These are phyloP conservation scores for Halocaridina rubra DNA, from an alignment of 2,888 invertebrate genomes.

Conservation along the genomic window DNA sequence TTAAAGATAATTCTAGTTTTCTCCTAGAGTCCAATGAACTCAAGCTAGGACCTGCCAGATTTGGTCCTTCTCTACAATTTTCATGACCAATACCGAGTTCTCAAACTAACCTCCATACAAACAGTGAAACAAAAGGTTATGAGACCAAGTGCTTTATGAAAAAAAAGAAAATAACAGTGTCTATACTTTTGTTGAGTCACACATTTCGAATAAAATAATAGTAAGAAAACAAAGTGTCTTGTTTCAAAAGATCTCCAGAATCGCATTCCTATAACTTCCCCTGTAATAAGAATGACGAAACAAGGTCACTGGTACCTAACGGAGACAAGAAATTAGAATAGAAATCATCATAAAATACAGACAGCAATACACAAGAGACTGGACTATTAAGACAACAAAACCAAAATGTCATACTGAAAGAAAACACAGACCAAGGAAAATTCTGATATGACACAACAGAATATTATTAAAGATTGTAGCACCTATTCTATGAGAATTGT, in stretches of 20 bases:
- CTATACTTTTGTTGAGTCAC: not conserved
- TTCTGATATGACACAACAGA: too few relatives aligned
- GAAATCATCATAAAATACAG: too few relatives aligned
- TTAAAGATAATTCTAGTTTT: not conserved
- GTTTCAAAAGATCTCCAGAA: not conserved
- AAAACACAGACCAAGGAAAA: too few relatives aligned
- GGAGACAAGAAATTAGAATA: too few relatives aligned
- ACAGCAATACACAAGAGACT: too few relatives aligned
- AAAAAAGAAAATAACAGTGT: not conserved
- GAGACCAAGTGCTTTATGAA: not conserved
- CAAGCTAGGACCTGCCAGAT: slow-evolving; percentile 27
- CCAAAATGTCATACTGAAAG: too few relatives aligned
- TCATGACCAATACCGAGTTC: not conserved
- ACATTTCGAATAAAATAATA: too few relatives aligned
- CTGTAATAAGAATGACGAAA: slow-evolving; percentile 43
- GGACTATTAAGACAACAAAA: too few relatives aligned
- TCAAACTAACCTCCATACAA: not conserved
- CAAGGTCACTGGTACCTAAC: not conserved
- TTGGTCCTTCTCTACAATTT: not conserved
- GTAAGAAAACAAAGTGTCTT: not conserved
- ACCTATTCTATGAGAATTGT: too few relatives aligned
- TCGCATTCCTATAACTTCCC: slow-evolving; percentile 55
- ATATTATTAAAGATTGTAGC: too few relatives aligned
- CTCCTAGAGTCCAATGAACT: not conserved
- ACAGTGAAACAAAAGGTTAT: not conserved